Evolutionary conservation across 37 sponge, comb jelly and placozoan species (phyloP).

Genomic region (Lycopodina hypogea): DNA sequence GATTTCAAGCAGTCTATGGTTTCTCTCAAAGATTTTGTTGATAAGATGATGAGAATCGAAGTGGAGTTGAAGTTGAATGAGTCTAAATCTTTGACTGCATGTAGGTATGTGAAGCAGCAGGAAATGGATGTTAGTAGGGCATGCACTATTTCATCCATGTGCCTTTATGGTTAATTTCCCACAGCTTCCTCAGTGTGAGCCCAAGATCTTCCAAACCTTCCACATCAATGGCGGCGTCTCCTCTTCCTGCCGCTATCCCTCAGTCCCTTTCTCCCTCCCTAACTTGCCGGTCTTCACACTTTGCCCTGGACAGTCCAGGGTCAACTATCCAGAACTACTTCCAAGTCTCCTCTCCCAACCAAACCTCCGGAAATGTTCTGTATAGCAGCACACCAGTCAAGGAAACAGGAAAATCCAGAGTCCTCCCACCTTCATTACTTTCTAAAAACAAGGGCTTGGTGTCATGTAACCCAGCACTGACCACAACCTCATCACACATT

Average conservation of each 20-base stretch:
- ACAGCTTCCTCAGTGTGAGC: background rate
- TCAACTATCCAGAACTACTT: background rate
- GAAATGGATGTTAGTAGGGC: background rate
- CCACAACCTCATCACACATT: background rate
- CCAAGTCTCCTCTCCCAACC: background rate
- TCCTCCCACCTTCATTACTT: background rate
- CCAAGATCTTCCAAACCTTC: background rate
- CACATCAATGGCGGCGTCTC: background rate
- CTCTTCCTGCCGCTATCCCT: background rate
- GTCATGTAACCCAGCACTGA: background rate
- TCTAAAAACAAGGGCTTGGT: background rate
- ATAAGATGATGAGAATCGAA: conserved; percentile 2
- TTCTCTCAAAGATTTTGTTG: conserved; percentile 37
- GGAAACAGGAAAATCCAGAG: background rate
- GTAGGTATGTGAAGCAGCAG: background rate
- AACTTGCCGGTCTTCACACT: background rate
- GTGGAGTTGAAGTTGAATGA: background rate
- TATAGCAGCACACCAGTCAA: conserved; percentile 2
- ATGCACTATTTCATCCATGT: background rate
- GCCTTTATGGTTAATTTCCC: background rate
- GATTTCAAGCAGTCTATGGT: conserved; percentile 43
- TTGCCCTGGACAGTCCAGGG: background rate
- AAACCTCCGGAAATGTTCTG: background rate
- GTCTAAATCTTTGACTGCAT: conserved; percentile 5
- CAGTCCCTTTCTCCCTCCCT: background rate